Evolutionary conservation across 2,888 invertebrate genomes (phyloP).

Genomic region (Meloe dianella): DNA sequence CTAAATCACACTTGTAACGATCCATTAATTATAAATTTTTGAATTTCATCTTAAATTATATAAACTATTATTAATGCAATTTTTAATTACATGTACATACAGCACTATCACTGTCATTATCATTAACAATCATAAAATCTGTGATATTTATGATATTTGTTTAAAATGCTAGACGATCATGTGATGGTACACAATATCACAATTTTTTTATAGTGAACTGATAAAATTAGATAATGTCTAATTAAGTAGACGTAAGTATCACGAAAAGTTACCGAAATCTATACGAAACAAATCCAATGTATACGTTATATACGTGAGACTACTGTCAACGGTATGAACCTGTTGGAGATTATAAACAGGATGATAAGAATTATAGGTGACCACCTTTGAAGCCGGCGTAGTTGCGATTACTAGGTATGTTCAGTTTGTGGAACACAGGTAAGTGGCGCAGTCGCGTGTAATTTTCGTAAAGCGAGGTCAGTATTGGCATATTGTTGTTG

Average conservation of each 20-base stretch:
- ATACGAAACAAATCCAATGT: no score
- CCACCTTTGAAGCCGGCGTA: conserved; percentile 39
- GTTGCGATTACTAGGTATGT: conserved; percentile 45
- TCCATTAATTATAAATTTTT: conserved; percentile 20
- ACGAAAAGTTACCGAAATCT: no score
- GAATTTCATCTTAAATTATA: background rate
- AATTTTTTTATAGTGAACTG: conserved; percentile 14
- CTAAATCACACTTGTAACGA: conserved; percentile 11
- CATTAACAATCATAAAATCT: background rate
- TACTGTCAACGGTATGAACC: conserved; percentile 12
- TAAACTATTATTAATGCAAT: background rate
- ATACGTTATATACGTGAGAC: background rate
- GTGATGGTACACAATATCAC: background rate
- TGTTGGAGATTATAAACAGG: conserved; percentile 19
- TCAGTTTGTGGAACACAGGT: conserved; percentile 43
- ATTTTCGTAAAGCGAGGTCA: conserved; percentile 51
- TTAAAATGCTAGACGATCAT: no score
- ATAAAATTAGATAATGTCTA: background rate
- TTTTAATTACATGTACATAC: background rate
- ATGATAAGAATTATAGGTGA: conserved; percentile 33
- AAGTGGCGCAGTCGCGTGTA: conserved; percentile 52
- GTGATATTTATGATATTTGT: no score
- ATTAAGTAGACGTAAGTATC: no score
- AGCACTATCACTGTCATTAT: conserved; percentile 22
- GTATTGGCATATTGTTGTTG: conserved; percentile 40